A percentile compares a stretch with the other conserved stretches of the same genome.
Evolutionary conservation across 2,113 vertebrate genomes (phyloP).

Genomic region (Athene cunicularia): DNA sequence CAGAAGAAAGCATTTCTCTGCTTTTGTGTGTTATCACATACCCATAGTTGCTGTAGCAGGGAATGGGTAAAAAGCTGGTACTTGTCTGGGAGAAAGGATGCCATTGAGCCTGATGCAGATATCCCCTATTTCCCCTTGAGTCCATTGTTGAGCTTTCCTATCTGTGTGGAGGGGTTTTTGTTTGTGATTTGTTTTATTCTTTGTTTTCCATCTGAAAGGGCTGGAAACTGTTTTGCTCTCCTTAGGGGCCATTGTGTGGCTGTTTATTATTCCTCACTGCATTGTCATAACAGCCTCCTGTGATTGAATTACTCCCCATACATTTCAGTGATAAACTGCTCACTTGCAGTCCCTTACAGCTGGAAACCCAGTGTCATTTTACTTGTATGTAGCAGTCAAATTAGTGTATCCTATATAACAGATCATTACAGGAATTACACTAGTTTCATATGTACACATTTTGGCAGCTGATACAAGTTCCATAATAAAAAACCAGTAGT

Average conservation of each 20-base stretch:
- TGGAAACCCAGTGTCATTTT: constrained; percentile 5
- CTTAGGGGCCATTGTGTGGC: neutral
- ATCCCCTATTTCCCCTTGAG: neutral
- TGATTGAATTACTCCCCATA: neutral
- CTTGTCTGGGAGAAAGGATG: neutral
- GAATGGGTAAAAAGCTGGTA: neutral
- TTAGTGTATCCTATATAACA: neutral
- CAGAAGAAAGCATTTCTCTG: neutral
- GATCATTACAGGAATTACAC: neutral
- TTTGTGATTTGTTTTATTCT: neutral
- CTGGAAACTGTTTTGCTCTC: neutral
- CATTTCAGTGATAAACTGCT: neutral
- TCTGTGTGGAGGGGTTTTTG: neutral
- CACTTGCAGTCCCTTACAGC: neutral
- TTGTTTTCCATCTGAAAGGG: constrained; percentile 3
- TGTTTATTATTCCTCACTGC: neutral
- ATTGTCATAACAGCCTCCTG: neutral
- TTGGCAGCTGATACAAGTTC: neutral
- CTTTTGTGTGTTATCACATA: neutral
- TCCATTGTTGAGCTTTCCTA: neutral
- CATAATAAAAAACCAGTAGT: neutral
- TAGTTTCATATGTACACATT: neutral
- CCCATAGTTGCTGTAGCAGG: neutral
- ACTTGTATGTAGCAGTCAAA: neutral
- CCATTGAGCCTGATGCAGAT: neutral